Base-by-base conservation (phyloP, 2,888 invertebrate genomes). In the Isoperla grammatica region DNA sequence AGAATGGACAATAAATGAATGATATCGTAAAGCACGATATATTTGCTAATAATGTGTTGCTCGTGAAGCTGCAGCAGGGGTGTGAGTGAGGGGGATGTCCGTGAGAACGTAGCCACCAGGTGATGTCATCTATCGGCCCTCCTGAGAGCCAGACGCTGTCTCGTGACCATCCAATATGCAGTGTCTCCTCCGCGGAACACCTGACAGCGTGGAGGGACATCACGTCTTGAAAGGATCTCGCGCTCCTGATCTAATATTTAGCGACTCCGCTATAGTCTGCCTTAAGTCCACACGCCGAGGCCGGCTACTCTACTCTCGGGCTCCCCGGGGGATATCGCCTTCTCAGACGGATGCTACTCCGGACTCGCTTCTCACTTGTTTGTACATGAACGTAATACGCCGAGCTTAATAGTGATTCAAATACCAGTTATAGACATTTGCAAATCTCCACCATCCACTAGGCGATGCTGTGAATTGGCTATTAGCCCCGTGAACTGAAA, bases 401-500 rank as follows among this genome's bases (percentile, higher is more conserved):
- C 29, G 29, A 4, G 29, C 29, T 29, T 29, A 29, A 29, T 29
- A 29, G 29, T 29, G 29, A 29, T 29, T 29, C 29, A 46, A 46
- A 46, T 46, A 46, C 6, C 46, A 22, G 46, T 22, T 46, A 42
- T 68, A 67, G 65, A 64, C 68, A 71, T 71, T 70, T 68, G 64
- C 64, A 66, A 63, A 62, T 62, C 63, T 29, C 29, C 8, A 8
- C 63, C 59, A 58, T 58, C 54, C 55, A 61, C 56, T 56, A 45
- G 56, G 35, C 53, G 22, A 22, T 37, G 60, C 61, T 48, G 58
- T 76, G 76, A 77, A 77, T 77, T 76, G 77, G 75, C 76, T 75
- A 78, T 77, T 77, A 77, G 74, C 71, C 72, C 72, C 69, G 35
- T 60, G 57, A 62, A 60, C 48, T 48, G 73, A 75, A 75, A 75